Conservation (phyloP, 2,113 vertebrate species). For the Chionis minor region DNA sequence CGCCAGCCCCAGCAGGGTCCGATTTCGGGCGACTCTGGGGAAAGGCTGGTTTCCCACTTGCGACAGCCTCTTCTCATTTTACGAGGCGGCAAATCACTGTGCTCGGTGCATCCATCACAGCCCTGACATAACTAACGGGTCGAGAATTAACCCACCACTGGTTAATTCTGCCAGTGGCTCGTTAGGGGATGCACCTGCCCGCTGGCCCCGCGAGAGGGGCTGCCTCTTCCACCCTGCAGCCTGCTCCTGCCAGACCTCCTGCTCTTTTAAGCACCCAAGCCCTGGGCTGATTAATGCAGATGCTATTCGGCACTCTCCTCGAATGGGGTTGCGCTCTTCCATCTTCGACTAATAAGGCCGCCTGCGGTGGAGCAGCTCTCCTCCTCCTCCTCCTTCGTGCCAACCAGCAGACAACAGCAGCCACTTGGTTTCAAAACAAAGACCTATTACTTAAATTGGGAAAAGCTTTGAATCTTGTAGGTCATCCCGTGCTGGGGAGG, state of each 20-base stretch:
- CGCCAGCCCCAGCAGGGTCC: neutral
- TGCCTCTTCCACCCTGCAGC: neutral
- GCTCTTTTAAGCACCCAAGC: conserved; percentile 57
- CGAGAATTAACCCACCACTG: neutral
- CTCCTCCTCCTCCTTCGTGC: conserved; percentile 48
- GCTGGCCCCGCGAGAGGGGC: neutral
- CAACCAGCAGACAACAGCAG: conserved; percentile 56
- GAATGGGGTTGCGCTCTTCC: conserved; percentile 67
- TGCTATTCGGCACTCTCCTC: conserved; percentile 60
- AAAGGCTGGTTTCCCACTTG: neutral
- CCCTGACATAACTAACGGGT: neutral
- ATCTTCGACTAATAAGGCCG: conserved; percentile 79
- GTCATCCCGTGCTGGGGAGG: conserved; percentile 27
- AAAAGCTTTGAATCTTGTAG: conserved; percentile 54
- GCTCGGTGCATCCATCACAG: neutral
- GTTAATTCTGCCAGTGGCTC: neutral
- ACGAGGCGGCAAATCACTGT: neutral
- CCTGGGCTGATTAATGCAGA: conserved; percentile 70
- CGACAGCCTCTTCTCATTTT: neutral
- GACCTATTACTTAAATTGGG: conserved; percentile 69
- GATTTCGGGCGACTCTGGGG: neutral
- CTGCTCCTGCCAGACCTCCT: conserved; percentile 26
- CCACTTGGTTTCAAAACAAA: conserved; percentile 63
- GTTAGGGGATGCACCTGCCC: neutral
- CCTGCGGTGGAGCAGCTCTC: neutral